A percentile compares a stretch with the other conserved stretches of the same genome.
phyloP scores from a whole-genome alignment of 2,797 vertebrate species.

The Oreonectes daqikongensis region DNA sequence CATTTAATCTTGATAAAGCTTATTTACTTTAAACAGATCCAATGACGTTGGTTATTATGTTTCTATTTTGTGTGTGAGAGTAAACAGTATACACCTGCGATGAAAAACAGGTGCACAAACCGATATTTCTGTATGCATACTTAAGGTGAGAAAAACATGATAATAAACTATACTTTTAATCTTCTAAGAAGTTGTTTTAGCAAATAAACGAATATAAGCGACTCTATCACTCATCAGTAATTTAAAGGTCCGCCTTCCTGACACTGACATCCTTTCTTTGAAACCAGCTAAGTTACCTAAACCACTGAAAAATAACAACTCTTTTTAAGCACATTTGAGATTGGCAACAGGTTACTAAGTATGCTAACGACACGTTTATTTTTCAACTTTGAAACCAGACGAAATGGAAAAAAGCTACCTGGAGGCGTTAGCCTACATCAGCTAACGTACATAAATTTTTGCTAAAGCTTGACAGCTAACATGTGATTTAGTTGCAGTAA shows the following conservation, averaged over 20 bases:
- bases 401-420: not conserved
- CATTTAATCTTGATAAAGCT: not conserved
- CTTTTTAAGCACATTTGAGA: not conserved
- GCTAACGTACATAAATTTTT: not conserved
- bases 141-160: not conserved
- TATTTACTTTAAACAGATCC: not conserved
- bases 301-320: not conserved
- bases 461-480: not conserved
- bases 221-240: not conserved
- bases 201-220: not conserved
- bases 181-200: too few relatives aligned
- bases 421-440: conserved; percentile 10
- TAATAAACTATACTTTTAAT: too few relatives aligned
- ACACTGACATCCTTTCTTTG: not conserved
- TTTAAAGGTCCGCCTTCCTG: not conserved
- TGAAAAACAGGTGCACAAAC: conserved; percentile 10
- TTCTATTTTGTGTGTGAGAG: not conserved
- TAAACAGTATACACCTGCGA: not conserved
- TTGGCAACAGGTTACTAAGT: not conserved
- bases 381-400: not conserved
- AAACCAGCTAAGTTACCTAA: not conserved
- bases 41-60: not conserved
- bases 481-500: not conserved
- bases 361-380: not conserved
- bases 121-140: not conserved